These are phyloP conservation scores for Autographa gamma DNA, from an alignment of 2,888 invertebrate species.

Conservation along the genomic window DNA sequence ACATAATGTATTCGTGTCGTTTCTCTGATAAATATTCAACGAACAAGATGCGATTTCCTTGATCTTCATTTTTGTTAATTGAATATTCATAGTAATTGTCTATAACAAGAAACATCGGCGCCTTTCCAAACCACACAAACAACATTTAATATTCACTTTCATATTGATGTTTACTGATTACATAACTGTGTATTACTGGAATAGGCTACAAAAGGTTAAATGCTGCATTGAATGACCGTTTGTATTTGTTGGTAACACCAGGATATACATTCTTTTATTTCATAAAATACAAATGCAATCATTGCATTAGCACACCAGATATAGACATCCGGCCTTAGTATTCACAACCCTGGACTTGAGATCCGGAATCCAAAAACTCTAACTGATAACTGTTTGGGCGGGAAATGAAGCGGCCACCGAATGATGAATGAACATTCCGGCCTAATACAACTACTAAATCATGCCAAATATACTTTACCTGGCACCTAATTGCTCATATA, in stretches of 20 bases:
- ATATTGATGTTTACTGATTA: constrained; percentile 46
- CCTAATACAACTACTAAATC: constrained; percentile 54
- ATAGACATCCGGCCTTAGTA: constrained; percentile 8
- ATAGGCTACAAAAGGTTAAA: constrained; percentile 20
- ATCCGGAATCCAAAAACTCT: constrained; percentile 27
- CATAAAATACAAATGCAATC: constrained; percentile 11
- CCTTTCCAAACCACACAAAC: constrained; percentile 51
- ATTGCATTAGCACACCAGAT: not conserved
- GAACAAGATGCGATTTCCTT: constrained; percentile 59
- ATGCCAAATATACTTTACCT: constrained; percentile 70
- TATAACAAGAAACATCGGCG: constrained; percentile 41
- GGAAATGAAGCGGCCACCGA: constrained; percentile 31
- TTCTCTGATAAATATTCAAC: constrained; percentile 76
- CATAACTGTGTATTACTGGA: constrained; percentile 38
- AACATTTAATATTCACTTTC: constrained; percentile 58
- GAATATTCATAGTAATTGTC: constrained; percentile 61
- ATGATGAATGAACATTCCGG: constrained; percentile 54
- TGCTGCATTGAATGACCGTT: not conserved
- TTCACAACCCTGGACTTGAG: constrained; percentile 3
- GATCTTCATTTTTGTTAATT: constrained; percentile 51
- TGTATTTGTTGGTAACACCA: not conserved
- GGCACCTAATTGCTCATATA: constrained; percentile 64
- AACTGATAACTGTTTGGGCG: constrained; percentile 26
- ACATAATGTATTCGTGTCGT: constrained; percentile 61
- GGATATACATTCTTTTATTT: not conserved